Evolutionary conservation across 2,888 invertebrate species (phyloP).

Genomic region (Sarcophaga caerulescens): DNA sequence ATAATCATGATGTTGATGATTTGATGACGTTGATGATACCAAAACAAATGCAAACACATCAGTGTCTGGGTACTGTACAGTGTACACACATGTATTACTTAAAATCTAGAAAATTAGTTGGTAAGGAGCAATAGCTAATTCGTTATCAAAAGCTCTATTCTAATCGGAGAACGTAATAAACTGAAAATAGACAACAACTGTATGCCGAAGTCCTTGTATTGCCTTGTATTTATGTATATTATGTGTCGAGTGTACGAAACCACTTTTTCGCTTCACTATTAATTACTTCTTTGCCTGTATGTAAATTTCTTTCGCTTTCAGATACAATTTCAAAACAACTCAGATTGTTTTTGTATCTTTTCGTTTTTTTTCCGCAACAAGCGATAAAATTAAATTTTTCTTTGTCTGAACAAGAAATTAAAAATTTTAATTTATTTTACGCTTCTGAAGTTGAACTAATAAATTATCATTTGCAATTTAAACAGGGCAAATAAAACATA

Average conservation of each 20-base stretch:
- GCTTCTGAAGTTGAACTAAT: too few relatives aligned
- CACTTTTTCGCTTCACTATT: conserved; percentile 26
- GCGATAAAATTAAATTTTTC: not conserved
- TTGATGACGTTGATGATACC: conserved; percentile 16
- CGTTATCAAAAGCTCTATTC: too few relatives aligned
- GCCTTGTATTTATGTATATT: too few relatives aligned
- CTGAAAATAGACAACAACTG: too few relatives aligned
- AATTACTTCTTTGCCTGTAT: not conserved
- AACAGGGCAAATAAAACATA: not conserved
- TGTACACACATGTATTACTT: not conserved
- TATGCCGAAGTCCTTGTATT: too few relatives aligned
- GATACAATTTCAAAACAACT: not conserved
- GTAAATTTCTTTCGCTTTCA: not conserved
- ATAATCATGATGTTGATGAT: not conserved
- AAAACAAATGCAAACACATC: not conserved
- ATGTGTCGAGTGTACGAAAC: not conserved
- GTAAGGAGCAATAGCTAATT: not conserved
- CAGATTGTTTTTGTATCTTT: not conserved
- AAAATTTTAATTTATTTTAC: conserved; percentile 7
- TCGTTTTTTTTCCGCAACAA: conserved; percentile 1
- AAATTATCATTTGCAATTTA: too few relatives aligned
- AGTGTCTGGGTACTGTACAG: not conserved
- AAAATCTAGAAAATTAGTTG: conserved; percentile 3
- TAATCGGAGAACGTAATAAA: too few relatives aligned
- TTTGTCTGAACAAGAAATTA: conserved; percentile 8